A percentile compares a stretch with the other conserved stretches of the same genome.
Conservation (phyloP, 2,888 invertebrate species). For the Lumbricus terrestris region DNA sequence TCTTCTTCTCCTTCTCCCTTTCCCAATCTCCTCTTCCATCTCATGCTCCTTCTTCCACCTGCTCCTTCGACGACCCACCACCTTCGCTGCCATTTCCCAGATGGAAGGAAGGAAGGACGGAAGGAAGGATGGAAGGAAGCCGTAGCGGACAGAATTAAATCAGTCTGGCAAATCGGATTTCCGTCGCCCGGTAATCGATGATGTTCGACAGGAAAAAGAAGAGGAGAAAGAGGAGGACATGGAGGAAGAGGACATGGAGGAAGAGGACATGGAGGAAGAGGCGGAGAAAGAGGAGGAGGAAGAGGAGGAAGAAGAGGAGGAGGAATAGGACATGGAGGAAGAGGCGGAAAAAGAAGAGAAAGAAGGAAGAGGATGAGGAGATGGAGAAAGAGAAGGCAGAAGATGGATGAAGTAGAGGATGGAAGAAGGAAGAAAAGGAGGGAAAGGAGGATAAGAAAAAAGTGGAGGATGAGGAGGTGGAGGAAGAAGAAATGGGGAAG, state of each 20-base stretch:
- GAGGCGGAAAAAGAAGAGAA: too few species aligned
- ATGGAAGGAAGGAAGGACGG: too few species aligned
- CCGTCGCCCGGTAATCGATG: not conserved
- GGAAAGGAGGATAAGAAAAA: too few species aligned
- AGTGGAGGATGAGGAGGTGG: not conserved
- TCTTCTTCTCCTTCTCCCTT: not conserved
- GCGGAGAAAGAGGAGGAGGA: not conserved
- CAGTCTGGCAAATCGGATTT: not conserved
- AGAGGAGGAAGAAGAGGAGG: not conserved
- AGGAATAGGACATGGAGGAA: too few species aligned
- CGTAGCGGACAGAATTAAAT: not conserved
- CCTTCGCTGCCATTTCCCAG: not conserved
- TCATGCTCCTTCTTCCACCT: not conserved
- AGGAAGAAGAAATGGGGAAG: too few species aligned
- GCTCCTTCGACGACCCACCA: not conserved
- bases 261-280: too few species aligned
- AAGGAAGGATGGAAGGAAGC: too few species aligned
- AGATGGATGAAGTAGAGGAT: not conserved
- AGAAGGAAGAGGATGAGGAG: not conserved
- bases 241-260: too few species aligned
- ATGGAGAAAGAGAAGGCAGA: not conserved
- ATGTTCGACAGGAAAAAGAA: not conserved
- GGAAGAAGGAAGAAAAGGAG: too few species aligned
- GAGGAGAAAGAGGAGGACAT: not conserved
- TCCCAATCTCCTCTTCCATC: not conserved